Base-by-base conservation (phyloP, 2,797 vertebrate genomes). In the Antennarius maculatus region DNA sequence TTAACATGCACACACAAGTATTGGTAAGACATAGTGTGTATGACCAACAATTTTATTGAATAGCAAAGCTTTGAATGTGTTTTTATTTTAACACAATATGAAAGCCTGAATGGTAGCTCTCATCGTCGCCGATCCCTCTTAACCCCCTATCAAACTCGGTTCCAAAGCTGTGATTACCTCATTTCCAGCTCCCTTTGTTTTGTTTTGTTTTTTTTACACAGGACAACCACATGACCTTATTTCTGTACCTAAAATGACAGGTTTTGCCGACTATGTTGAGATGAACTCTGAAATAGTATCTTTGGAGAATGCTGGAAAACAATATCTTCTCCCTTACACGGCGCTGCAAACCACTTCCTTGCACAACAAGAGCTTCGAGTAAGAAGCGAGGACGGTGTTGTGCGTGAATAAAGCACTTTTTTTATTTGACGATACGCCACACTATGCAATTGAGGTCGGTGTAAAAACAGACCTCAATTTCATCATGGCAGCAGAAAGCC, bases 251-350 rank as follows among this genome's bases (percentile, higher is more conserved):
- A 7, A 89, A 92, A 92, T 90, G 80, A 86, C 80, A 82, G 85
- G 86, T 89, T 91, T 46, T 79, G 81, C 74, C 78, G 68, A 86
- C 83, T 79, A 58, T 86, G 85, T 86, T 88, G 78, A 84, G 80
- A 89, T 86, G 87, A 90, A 72, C 71, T 88, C 76, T 60, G 79
- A 90, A 92, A 92, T 91, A 86, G 82, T 76, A 73, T 83, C 69
- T 8, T 79, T 75, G 74, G 81, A 88, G 83, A 79, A 76, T 63
- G 71, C 73, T 74, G 75, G 47, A 86, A 88, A 86, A 88, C 90
- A 90, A 85, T 86, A 82, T 86, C 60, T 77, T 67, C 79, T 76
- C 77, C 73, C 86, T 88, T 62, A 63, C 82, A 86, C 77, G 81
- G 71, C 73, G 57, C 29, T 52, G 69, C 59, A 84, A 90, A 92